A percentile compares a stretch with the other conserved stretches of the same genome.
These are phyloP conservation scores for Ictalurus punctatus DNA, from an alignment of 2,113 vertebrate genomes.

Conservation along the genomic window DNA sequence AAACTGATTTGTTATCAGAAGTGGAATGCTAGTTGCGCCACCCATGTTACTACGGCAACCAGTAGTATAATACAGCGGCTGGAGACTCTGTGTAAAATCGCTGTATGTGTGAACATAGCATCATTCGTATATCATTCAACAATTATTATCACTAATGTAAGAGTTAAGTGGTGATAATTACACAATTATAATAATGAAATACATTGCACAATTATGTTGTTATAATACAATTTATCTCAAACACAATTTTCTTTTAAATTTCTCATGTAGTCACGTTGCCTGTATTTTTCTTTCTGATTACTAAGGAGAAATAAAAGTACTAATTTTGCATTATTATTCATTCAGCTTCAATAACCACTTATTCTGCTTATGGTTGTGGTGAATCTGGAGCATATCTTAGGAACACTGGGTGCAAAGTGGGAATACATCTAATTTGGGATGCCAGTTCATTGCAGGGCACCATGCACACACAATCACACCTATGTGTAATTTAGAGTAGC, in stretches of 20 bases:
- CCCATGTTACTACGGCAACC: too few relatives aligned
- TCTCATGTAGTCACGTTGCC: neutral
- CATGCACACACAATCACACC: neutral
- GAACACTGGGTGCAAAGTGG: neutral
- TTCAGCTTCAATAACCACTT: neutral
- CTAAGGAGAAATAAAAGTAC: neutral
- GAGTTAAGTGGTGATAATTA: neutral
- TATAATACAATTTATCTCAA: neutral
- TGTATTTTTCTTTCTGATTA: neutral
- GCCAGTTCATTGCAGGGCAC: neutral
- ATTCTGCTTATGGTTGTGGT: neutral
- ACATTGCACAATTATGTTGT: neutral
- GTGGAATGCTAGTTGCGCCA: too few relatives aligned
- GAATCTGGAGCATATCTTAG: neutral
- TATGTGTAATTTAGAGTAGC: neutral
- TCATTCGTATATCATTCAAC: neutral
- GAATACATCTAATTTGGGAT: neutral
- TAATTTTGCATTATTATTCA: neutral
- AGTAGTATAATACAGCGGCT: too few relatives aligned
- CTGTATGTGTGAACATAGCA: too few relatives aligned
- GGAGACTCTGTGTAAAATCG: too few relatives aligned
- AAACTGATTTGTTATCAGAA: too few relatives aligned
- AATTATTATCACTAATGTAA: neutral
- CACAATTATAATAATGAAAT: slow-evolving; percentile 1
- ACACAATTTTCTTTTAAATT: neutral